Evolutionary conservation across 2,113 vertebrate species (phyloP).

Genomic region (Epinephelus moara): DNA sequence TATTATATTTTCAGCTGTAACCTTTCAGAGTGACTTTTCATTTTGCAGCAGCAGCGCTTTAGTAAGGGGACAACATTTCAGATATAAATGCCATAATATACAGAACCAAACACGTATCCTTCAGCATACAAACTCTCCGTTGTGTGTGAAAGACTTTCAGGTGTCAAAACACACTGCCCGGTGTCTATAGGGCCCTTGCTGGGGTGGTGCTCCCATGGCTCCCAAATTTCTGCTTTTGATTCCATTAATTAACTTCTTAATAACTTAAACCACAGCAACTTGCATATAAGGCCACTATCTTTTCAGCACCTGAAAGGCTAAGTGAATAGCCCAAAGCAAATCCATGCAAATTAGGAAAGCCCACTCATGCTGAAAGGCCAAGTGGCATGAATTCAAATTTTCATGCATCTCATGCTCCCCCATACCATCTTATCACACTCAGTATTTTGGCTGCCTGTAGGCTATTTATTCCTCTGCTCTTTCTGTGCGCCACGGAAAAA

Average conservation of each 20-base stretch:
- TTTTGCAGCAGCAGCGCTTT: constrained; percentile 30
- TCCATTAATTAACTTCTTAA: constrained; percentile 1
- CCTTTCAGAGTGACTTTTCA: constrained; percentile 30
- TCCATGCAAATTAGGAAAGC: constrained; percentile 6
- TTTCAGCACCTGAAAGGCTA: background rate
- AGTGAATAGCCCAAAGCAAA: constrained; percentile 28
- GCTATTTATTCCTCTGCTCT: constrained; percentile 6
- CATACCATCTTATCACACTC: constrained; percentile 18
- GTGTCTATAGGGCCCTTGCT: background rate
- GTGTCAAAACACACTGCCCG: background rate
- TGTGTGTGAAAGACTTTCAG: background rate
- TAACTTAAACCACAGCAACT: background rate
- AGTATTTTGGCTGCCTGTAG: constrained; percentile 7
- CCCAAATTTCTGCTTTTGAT: background rate
- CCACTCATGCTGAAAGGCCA: constrained; percentile 31
- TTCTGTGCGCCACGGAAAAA: background rate
- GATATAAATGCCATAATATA: constrained; percentile 27
- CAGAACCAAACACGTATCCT: constrained; percentile 1
- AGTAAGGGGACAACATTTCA: constrained; percentile 23
- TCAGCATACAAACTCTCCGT: background rate
- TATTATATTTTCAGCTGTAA: constrained; percentile 39
- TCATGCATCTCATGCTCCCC: constrained; percentile 17
- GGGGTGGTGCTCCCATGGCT: too few relatives aligned
- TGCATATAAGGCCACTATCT: background rate
- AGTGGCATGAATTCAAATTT: constrained; percentile 22